These are phyloP conservation scores for Erannis defoliaria DNA, from an alignment of 2,888 invertebrate genomes.

Conservation along the genomic window DNA sequence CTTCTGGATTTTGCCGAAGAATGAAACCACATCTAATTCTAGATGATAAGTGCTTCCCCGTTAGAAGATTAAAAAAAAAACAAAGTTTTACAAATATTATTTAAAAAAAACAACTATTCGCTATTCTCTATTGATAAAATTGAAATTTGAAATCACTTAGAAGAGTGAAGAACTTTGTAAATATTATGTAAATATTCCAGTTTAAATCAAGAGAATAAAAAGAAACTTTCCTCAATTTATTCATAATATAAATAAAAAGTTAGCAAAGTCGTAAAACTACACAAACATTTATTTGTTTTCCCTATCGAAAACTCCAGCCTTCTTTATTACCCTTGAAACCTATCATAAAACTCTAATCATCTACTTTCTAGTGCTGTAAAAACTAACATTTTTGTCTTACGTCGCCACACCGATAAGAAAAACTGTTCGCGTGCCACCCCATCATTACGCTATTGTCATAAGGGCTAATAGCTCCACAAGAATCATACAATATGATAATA, in stretches of 20 bases:
- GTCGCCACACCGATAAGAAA: conserved; percentile 68
- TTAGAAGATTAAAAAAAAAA: too few species aligned
- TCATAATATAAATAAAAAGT: background rate
- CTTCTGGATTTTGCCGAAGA: too few species aligned
- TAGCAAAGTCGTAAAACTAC: background rate
- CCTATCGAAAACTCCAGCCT: conserved; percentile 21
- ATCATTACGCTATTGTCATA: conserved; percentile 84
- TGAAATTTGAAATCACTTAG: too few species aligned
- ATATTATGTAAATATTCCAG: too few species aligned
- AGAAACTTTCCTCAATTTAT: too few species aligned
- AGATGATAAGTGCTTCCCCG: too few species aligned
- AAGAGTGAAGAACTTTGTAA: too few species aligned
- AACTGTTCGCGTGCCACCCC: conserved; percentile 75
- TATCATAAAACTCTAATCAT: conserved; percentile 42
- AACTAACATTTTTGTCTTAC: conserved; percentile 47
- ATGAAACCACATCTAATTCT: too few species aligned
- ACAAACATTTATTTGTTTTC: background rate
- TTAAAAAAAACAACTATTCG: too few species aligned
- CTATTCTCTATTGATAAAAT: too few species aligned
- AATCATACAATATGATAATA: conserved; percentile 86
- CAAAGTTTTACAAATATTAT: too few species aligned
- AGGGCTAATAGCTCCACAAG: conserved; percentile 84
- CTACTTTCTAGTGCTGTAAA: conserved; percentile 46
- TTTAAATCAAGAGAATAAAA: too few species aligned
- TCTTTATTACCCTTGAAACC: conserved; percentile 40